Evolutionary conservation across 2,113 vertebrate species (phyloP), one percentile per base, ranked within the genome.

Genomic region (Nibea albiflora): DNA sequence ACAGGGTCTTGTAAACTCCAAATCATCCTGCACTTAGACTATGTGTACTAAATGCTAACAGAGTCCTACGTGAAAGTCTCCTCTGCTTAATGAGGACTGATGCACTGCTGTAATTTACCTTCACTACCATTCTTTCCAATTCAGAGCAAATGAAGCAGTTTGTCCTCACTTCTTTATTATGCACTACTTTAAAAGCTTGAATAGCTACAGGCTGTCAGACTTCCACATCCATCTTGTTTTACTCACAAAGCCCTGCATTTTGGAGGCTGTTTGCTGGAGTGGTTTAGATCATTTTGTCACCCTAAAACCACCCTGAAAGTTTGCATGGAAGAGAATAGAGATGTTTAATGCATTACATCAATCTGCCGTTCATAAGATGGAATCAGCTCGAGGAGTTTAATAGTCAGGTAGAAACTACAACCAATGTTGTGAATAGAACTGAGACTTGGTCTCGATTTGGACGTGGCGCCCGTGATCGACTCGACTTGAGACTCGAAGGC

Each of bases 101-200:
- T 49, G 44, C 57, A 11, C 26, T 31, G 20, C 54, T 67, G 42
- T 77, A 24, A 60, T 77, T 78, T 24, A 60, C 64, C 28, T 61
- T 44, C 46, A 24, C 58, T 39, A 24, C 12, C 20, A 54, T 71
- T 61, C 44, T 39, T 61, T 54, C 20, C 35, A 78, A 8, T 46
- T 44, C 22, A 56, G 60, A 47, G 22, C 49, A 79, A 60, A 68
- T 49, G 22, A 67, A 49, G 52, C 74, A 11, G 42, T 35, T 56
- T 56, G 49, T 64, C 76, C 14, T 53, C 47, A 53, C 47, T 61
- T 44, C 35, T 15, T 58, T 20, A 67, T 69, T 6, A 52, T 28
- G 19, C 8, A 46, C 10, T 16, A 35, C 52, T 39, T 56, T 71
- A 47, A 79, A 39, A 72, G 60, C 58, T 28, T 12, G 39, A 35